Evolutionary conservation across 2,113 vertebrate genomes (phyloP).

Genomic region (Oncorhynchus keta): DNA sequence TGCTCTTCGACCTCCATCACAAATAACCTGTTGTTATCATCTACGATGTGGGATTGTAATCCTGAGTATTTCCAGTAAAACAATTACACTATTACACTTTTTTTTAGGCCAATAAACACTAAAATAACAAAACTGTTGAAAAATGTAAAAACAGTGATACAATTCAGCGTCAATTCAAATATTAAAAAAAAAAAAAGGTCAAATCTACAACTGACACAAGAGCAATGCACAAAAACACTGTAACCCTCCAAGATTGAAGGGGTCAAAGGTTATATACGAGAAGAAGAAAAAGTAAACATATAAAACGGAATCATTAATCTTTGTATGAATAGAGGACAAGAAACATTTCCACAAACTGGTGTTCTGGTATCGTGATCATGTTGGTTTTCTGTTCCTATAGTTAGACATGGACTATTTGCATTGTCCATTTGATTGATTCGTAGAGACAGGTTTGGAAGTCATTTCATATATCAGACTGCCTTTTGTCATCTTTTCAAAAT

Average conservation of each 20-base stretch:
- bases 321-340: background rate
- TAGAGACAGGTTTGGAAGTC: constrained; percentile 16
- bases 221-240: constrained; percentile 18
- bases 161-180: background rate
- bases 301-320: constrained; percentile 1
- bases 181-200: background rate
- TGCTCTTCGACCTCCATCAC: background rate
- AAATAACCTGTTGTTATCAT: background rate
- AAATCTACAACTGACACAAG: background rate
- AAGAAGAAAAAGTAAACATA: background rate
- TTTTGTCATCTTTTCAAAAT: constrained; percentile 1
- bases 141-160: background rate
- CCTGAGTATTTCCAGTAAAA: background rate
- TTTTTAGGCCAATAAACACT: background rate
- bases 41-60: background rate
- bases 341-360: constrained; percentile 39
- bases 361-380: constrained; percentile 25
- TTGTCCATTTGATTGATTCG: background rate
- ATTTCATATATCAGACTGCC: constrained; percentile 39
- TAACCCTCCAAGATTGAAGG: too few species aligned
- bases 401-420: constrained; percentile 66
- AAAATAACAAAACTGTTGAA: background rate
- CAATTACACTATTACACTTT: background rate
- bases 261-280: background rate
- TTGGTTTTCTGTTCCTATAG: constrained; percentile 32